Evolutionary conservation across 2,113 vertebrate species (phyloP), one percentile per base, ranked within the genome.

Genomic region (Corvus hawaiiensis): DNA sequence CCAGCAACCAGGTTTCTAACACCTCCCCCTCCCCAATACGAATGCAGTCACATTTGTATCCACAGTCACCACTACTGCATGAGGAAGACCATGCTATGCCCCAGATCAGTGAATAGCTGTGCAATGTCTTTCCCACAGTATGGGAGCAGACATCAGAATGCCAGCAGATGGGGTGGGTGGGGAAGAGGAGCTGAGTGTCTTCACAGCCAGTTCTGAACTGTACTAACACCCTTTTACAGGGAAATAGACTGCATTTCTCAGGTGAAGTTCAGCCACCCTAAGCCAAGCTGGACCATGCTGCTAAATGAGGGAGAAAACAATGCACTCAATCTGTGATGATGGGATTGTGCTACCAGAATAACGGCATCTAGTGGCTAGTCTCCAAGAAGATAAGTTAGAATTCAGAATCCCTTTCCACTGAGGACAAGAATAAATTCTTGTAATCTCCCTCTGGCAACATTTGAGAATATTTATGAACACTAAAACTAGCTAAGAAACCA

Each of bases 381-480:
- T 94, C 63, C 81, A 83, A 55, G 44, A 75, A 27, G 54, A 49
- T 43, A 80, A 84, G 69, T 63, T 64, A 68, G 84, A 93, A 84
- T 96, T 91, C 59, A 80, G 79, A 94, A 88, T 44, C 22, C 24
- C 46, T 73, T 89, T 91, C 63, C 67, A 48, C 11, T 63, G 67
- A 93, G 43, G 61, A 54, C 11, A 78, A 75, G 30, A 33, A 35
- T 93, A 77, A 88, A 46, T 84, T 90, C 63, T 90, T 71, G 32
- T 84, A 86, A 80, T 95, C 68, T 69, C 43, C 68, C 62, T 83
- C 78, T 92, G 63, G 67, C 85, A 95, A 71, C 21, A 66, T 88
- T 82, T 93, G 51, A 93, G 90, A 95, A 88, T 95, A 92, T 94
- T 96, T 96, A 92, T 95, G 88, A 90, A 77, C 37, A 66, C 67